These are phyloP conservation scores for Ischnura elegans DNA, from an alignment of 2,888 invertebrate species.

Conservation along the genomic window DNA sequence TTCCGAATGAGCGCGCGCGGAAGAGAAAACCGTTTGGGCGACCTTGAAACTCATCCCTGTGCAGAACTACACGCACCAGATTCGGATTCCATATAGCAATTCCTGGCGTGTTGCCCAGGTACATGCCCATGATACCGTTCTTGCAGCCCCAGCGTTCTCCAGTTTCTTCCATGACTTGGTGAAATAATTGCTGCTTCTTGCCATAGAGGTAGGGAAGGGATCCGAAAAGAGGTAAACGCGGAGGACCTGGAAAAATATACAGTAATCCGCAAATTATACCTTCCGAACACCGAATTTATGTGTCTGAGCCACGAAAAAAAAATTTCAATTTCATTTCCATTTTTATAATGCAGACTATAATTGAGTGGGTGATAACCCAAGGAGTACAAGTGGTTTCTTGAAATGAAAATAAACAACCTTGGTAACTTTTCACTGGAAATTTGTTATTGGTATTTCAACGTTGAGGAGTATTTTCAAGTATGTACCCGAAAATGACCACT, in stretches of 20 bases:
- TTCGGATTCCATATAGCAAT: constrained; percentile 70
- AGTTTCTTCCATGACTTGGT: not conserved
- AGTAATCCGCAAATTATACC: too few relatives aligned
- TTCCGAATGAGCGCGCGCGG: not conserved
- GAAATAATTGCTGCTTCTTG: constrained; percentile 29
- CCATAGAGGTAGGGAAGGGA: constrained; percentile 57
- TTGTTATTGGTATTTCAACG: too few relatives aligned
- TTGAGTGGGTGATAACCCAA: too few relatives aligned
- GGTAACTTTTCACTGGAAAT: too few relatives aligned
- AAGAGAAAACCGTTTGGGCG: constrained; percentile 69
- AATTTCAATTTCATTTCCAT: too few relatives aligned
- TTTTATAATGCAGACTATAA: too few relatives aligned
- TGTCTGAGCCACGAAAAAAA: too few relatives aligned
- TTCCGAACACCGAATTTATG: too few relatives aligned
- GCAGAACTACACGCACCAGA: constrained; percentile 70
- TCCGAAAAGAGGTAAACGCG: constrained; percentile 60
- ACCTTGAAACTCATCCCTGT: constrained; percentile 71
- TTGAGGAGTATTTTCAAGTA: too few relatives aligned
- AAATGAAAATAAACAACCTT: too few relatives aligned
- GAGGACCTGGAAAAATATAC: constrained; percentile 69
- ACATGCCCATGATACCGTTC: not conserved
- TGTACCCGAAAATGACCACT: too few relatives aligned
- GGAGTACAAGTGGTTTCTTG: too few relatives aligned
- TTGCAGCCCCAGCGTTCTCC: not conserved
- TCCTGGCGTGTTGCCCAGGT: not conserved